Base-by-base conservation (phyloP, 2,113 vertebrate genomes). In the Mola mola region DNA sequence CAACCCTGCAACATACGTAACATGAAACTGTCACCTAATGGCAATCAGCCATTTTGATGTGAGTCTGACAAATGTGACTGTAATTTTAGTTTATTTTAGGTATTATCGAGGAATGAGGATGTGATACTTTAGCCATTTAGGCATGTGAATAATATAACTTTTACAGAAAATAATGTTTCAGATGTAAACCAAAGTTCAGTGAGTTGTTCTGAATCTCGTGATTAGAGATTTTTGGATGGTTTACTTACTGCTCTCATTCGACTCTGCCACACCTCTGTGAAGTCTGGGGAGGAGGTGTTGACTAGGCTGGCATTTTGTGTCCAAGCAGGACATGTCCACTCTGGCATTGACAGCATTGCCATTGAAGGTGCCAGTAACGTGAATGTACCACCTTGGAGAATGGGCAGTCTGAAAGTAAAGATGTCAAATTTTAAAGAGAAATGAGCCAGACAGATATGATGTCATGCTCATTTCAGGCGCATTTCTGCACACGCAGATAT, bases 381-480 rank as follows among this genome's bases (percentile, higher is more conserved):
- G 77, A 99, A 96, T 0, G 96, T 96, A 4, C 96, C 96, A 64
- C 97, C 97, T 84, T 98, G 96, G 46, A 98, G 92, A 84, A 99
- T 97, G 67, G 97, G 97, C 55, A 99, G 81, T 88, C 97, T 99
- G 70, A 8, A 56, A 71, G 48, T 24, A 19, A 68, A 53, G 15
- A 75, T 12, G 15, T 6, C 11, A 48, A 12, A 51, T 29, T 3
- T 4, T 19, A 15, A 4, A 51, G 12, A 28, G 3, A 2, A 28
- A 26, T 9, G 8, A 52, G 49, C 1, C 25, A 31, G 9, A 58
- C 3, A 56, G 11, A 15, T 21, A 25, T 26, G 17, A 19, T 1
- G 1, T 29, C 4, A 43, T 13, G 4, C 19, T 5, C 5, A 1
- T 1, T 29, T 9, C 28, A 29, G 1, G 4, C 22, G 10, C 22